phyloP scores from a whole-genome alignment of 2,888 invertebrate genomes.

The Andrena bucephala region DNA sequence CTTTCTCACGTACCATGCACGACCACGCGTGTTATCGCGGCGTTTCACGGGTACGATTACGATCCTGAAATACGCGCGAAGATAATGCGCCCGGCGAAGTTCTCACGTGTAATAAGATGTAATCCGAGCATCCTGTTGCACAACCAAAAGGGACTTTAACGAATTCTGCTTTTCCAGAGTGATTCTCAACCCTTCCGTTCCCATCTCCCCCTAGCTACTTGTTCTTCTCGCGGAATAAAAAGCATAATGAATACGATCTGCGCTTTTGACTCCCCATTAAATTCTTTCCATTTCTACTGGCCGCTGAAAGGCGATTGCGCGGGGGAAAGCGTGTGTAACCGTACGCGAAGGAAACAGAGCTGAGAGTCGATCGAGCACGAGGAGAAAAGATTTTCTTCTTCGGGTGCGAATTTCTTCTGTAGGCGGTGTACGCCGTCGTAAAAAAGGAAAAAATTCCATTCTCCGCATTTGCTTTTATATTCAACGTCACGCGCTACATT shows the following conservation, averaged over 20 bases:
- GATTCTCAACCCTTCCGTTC: constrained; percentile 18
- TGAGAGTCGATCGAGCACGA: constrained; percentile 55
- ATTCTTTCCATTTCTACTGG: too few relatives aligned
- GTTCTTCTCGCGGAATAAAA: background rate
- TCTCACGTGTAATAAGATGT: constrained; percentile 64
- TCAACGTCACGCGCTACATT: constrained; percentile 20
- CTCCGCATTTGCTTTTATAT: constrained; percentile 26
- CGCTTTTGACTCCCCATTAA: too few relatives aligned
- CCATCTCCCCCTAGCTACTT: background rate
- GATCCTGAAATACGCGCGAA: constrained; percentile 57
- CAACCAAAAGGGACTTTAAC: constrained; percentile 50
- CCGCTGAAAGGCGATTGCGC: too few relatives aligned
- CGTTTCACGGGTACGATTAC: constrained; percentile 58
- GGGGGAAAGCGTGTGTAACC: background rate
- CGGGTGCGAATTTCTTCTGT: constrained; percentile 24
- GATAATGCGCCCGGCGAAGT: constrained; percentile 50
- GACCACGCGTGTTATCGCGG: constrained; percentile 45
- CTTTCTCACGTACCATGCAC: constrained; percentile 44
- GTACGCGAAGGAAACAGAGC: constrained; percentile 62
- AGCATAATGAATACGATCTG: too few relatives aligned
- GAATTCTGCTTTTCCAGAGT: constrained; percentile 51
- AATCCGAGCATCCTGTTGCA: constrained; percentile 64
- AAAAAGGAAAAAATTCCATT: constrained; percentile 13
- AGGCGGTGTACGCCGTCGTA: constrained; percentile 19
- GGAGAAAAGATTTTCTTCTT: constrained; percentile 62